These are phyloP conservation scores for Cervus canadensis DNA, from an alignment of 2,113 vertebrate genomes.

Conservation along the genomic window DNA sequence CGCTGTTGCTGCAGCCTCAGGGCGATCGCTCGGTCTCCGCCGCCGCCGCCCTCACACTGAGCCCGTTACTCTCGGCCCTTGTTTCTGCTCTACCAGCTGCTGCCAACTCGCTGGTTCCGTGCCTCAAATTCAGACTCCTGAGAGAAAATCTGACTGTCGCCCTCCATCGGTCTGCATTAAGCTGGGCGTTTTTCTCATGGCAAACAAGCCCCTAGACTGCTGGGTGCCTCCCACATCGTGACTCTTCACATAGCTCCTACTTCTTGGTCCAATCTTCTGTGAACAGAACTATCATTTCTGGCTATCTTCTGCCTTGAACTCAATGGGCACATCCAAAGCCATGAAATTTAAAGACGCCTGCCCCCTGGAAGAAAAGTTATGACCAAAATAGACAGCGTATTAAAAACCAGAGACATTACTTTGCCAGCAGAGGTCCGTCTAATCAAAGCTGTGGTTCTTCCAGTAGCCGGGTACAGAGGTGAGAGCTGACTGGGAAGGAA, in stretches of 20 bases:
- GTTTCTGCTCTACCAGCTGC: neutral
- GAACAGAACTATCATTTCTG: neutral
- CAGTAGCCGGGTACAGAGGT: neutral
- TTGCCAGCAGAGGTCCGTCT: neutral
- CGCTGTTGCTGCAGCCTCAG: neutral
- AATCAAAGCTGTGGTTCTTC: neutral
- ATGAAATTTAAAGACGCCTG: neutral
- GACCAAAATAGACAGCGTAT: neutral
- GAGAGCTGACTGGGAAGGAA: neutral
- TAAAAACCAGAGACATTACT: neutral
- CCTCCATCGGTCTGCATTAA: neutral
- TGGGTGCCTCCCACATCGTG: rapidly evolving
- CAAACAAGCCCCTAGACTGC: neutral
- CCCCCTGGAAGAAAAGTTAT: neutral
- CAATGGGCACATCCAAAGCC: neutral
- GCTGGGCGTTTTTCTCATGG: neutral
- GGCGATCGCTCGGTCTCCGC: too few relatives aligned
- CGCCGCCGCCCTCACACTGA: neutral
- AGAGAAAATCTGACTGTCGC: neutral
- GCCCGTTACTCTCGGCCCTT: neutral
- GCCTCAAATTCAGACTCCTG: neutral
- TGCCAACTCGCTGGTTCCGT: rapidly evolving
- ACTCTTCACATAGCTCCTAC: neutral
- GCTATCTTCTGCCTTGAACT: neutral
- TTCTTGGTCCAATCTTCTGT: neutral